Evolutionary conservation across 2,113 vertebrate genomes (phyloP).

Genomic region (Alethe diademata): DNA sequence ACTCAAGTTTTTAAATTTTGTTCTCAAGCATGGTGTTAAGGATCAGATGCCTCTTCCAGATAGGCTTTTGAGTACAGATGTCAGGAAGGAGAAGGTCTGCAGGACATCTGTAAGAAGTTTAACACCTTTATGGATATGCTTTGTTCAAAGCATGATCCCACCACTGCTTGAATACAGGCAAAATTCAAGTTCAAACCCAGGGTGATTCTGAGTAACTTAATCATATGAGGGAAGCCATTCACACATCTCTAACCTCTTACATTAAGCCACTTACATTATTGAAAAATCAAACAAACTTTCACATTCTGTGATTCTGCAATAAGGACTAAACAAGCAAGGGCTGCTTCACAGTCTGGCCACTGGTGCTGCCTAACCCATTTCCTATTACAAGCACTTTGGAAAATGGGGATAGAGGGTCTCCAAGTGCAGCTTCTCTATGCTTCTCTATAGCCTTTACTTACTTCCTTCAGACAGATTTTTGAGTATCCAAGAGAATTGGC

Average conservation of each 20-base stretch:
- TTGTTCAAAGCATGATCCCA: not conserved
- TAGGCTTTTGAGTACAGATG: rapidly evolving
- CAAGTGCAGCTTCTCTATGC: not conserved
- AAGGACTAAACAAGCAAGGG: not conserved
- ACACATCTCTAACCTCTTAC: not conserved
- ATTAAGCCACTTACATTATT: not conserved
- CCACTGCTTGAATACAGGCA: not conserved
- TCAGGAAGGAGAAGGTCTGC: not conserved
- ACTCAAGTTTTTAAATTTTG: not conserved
- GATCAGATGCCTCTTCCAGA: not conserved
- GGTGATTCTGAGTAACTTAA: not conserved
- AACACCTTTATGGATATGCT: rapidly evolving
- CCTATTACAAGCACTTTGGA: not conserved
- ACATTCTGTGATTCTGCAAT: not conserved
- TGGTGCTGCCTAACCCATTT: not conserved
- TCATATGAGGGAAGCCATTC: not conserved
- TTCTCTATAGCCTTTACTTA: not conserved
- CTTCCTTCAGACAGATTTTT: not conserved
- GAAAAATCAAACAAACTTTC: not conserved
- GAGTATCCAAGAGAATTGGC: not conserved
- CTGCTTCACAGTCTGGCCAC: not conserved
- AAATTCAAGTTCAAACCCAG: not conserved
- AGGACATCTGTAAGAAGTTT: not conserved
- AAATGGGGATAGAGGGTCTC: not conserved
- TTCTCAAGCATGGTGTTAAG: not conserved